These are phyloP conservation scores for Drosophila ohnishii DNA, from an alignment of 1,140 invertebrate species.

Conservation along the genomic window DNA sequence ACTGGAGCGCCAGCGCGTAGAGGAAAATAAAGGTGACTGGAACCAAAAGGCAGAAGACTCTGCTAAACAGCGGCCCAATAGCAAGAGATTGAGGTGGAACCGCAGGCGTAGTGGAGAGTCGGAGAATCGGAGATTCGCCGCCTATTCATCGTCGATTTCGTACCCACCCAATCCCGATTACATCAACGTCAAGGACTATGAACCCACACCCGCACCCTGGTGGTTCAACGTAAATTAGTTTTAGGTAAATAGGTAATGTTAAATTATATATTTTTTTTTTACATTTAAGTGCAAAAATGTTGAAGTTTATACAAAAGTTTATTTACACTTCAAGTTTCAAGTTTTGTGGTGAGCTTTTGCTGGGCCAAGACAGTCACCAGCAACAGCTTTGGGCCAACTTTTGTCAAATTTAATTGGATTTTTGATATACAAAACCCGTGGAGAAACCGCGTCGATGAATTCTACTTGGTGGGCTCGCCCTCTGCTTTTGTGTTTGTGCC, in stretches of 20 bases:
- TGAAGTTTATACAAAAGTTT: too few relatives aligned
- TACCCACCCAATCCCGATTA: conserved; percentile 36
- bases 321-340: too few relatives aligned
- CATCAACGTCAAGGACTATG: conserved; percentile 37
- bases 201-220: conserved; percentile 20
- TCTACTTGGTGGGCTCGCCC: conserved; percentile 7
- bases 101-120: conserved; percentile 12
- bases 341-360: conserved; percentile 8
- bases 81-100: conserved; percentile 53
- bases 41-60: not conserved
- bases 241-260: not conserved
- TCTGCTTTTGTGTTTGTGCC: not conserved
- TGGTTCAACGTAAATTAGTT: conserved; percentile 38
- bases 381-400: conserved; percentile 7
- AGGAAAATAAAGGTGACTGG: not conserved
- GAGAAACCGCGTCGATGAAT: not conserved
- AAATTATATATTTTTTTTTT: not conserved
- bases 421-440: not conserved
- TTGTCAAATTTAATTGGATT: not conserved
- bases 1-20: conserved; percentile 37
- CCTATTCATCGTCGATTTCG: not conserved
- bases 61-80: conserved; percentile 41
- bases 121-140: not conserved
- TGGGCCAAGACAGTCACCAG: conserved; percentile 19
- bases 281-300: not conserved